Evolutionary conservation across 2,888 invertebrate genomes (phyloP).

Genomic region (Coelogynopora nodosa): DNA sequence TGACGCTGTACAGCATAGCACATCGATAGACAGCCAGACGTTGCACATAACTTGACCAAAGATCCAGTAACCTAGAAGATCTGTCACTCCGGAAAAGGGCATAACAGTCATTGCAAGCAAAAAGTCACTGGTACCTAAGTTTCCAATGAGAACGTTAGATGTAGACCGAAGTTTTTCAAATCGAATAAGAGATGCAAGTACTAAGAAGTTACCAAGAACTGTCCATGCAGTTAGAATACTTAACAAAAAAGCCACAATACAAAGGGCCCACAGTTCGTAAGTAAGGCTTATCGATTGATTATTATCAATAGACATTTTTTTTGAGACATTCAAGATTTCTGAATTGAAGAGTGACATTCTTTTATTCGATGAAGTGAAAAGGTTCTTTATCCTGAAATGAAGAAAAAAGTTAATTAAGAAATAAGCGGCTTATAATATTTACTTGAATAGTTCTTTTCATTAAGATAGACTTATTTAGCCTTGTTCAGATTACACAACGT

Average conservation of each 20-base stretch:
- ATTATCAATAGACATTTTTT: no score
- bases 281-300: not conserved
- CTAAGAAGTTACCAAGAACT: constrained; percentile 58
- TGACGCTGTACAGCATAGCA: constrained; percentile 61
- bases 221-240: constrained; percentile 56
- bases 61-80: constrained; percentile 60
- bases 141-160: constrained; percentile 61
- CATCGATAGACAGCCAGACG: constrained; percentile 58
- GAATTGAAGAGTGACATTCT: no score
- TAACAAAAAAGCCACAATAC: constrained; percentile 53
- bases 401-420: no score
- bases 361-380: no score
- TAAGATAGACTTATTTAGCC: no score
- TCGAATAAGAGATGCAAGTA: constrained; percentile 56
- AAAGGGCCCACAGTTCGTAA: constrained; percentile 2
- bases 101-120: constrained; percentile 59
- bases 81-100: constrained; percentile 58
- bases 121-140: constrained; percentile 61
- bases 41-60: constrained; percentile 58
- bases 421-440: no score
- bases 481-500: no score
- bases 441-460: no score
- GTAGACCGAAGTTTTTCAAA: constrained; percentile 57
- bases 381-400: no score
- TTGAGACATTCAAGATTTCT: no score